Conservation (phyloP, 2,113 vertebrate species). For the Canis aureus region DNA sequence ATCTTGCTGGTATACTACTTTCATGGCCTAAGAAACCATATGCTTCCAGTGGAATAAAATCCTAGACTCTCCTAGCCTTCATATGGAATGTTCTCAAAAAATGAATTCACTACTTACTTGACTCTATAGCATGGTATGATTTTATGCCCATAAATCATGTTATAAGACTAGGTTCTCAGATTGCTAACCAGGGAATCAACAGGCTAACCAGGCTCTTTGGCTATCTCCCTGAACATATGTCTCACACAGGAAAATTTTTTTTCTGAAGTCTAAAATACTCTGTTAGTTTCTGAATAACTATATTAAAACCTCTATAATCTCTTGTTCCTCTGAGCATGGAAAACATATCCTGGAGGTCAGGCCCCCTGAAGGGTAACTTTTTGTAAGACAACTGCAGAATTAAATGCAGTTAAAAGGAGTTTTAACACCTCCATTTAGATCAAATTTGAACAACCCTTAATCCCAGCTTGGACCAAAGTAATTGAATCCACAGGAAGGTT, state of each 20-base stretch:
- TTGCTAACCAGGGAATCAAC: conserved; percentile 1
- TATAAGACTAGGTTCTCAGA: neutral
- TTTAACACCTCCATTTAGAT: conserved; percentile 67
- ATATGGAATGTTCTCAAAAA: neutral
- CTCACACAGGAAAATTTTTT: conserved; percentile 58
- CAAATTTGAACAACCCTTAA: conserved; percentile 61
- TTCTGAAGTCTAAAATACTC: conserved; percentile 73
- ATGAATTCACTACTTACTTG: neutral
- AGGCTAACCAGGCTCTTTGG: conserved; percentile 32
- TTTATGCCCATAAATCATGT: neutral
- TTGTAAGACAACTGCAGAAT: conserved; percentile 71
- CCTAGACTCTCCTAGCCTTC: neutral
- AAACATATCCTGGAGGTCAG: conserved; percentile 72
- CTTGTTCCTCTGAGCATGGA: conserved; percentile 55
- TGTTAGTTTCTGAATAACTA: conserved; percentile 70
- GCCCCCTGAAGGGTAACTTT: conserved; percentile 62
- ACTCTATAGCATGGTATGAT: neutral
- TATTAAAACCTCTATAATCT: conserved; percentile 72
- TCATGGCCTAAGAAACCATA: neutral
- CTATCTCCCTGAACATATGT: conserved; percentile 62
- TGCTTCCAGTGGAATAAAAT: neutral
- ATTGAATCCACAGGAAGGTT: conserved; percentile 54
- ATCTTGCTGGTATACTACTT: neutral
- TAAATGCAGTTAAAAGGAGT: conserved; percentile 49
- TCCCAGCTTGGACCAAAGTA: conserved; percentile 41